A percentile compares a stretch with the other conserved stretches of the same genome.
Evolutionary conservation across 2,888 invertebrate genomes (phyloP).

Genomic region (Geotrupes spiniger): DNA sequence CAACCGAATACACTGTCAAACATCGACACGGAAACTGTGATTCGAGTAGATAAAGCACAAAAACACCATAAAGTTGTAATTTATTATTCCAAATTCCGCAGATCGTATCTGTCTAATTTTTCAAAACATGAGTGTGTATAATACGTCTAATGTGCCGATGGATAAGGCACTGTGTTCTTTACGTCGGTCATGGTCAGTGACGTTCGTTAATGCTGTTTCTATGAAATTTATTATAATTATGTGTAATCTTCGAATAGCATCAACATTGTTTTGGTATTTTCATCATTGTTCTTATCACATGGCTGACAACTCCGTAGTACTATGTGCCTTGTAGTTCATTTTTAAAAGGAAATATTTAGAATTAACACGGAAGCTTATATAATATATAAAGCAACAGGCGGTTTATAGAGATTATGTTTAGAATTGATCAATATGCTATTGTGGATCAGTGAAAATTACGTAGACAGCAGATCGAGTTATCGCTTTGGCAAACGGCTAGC

Average conservation of each 20-base stretch:
- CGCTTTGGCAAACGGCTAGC: too few species aligned
- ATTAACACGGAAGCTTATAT: too few species aligned
- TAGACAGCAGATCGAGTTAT: too few species aligned
- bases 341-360: background rate
- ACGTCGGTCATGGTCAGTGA: conserved; percentile 36
- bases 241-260: conserved; percentile 39
- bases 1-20: conserved; percentile 15
- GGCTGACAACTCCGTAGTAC: conserved; percentile 7
- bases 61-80: conserved; percentile 6
- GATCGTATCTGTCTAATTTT: conserved; percentile 9
- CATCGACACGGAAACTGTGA: conserved; percentile 20
- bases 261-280: conserved; percentile 39
- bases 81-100: conserved; percentile 5
- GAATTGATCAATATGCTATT: too few species aligned
- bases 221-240: conserved; percentile 40
- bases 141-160: background rate
- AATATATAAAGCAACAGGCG: too few species aligned
- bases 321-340: background rate
- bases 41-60: conserved; percentile 16
- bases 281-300: conserved; percentile 28
- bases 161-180: conserved; percentile 1
- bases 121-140: conserved; percentile 6
- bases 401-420: too few species aligned
- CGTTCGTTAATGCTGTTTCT: conserved; percentile 38
- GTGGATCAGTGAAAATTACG: too few species aligned